A percentile compares a stretch with the other conserved stretches of the same genome.
These are phyloP conservation scores for Parelbella ahira DNA, from an alignment of 2,888 invertebrate species.

Conservation along the genomic window DNA sequence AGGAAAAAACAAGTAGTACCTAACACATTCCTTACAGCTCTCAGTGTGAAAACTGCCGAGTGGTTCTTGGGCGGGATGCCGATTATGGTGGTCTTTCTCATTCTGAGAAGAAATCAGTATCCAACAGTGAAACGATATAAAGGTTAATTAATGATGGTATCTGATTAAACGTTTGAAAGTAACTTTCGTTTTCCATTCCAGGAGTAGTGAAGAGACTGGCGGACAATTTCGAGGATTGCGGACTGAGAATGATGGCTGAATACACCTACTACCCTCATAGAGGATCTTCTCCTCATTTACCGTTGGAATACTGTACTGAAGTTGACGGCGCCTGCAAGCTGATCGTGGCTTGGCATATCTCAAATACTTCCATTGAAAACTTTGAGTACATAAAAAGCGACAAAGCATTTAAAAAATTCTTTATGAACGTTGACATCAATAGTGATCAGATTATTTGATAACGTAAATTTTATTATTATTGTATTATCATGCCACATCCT, in stretches of 20 bases:
- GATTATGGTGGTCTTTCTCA: too few relatives aligned
- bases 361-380: conserved; percentile 60
- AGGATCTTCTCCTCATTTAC: conserved; percentile 37
- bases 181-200: conserved; percentile 32
- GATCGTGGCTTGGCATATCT: conserved; percentile 63
- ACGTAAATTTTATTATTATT: too few relatives aligned
- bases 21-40: too few relatives aligned
- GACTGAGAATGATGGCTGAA: conserved; percentile 55
- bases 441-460: too few relatives aligned
- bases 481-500: too few relatives aligned
- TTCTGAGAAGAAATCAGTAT: too few relatives aligned
- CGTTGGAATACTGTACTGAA: conserved; percentile 62
- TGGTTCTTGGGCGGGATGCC: too few relatives aligned
- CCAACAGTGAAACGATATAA: too few relatives aligned
- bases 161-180: too few relatives aligned
- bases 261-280: conserved; percentile 60
- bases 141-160: too few relatives aligned
- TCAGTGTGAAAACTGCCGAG: too few relatives aligned
- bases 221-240: conserved; percentile 53
- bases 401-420: conserved; percentile 50
- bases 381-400: conserved; percentile 64
- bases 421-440: conserved; percentile 26
- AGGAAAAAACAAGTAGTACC: too few relatives aligned
- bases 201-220: conserved; percentile 52
- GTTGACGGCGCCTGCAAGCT: conserved; percentile 57